Base-by-base conservation (phyloP, 2,113 vertebrate species). In the Grammomys dolichurus region DNA sequence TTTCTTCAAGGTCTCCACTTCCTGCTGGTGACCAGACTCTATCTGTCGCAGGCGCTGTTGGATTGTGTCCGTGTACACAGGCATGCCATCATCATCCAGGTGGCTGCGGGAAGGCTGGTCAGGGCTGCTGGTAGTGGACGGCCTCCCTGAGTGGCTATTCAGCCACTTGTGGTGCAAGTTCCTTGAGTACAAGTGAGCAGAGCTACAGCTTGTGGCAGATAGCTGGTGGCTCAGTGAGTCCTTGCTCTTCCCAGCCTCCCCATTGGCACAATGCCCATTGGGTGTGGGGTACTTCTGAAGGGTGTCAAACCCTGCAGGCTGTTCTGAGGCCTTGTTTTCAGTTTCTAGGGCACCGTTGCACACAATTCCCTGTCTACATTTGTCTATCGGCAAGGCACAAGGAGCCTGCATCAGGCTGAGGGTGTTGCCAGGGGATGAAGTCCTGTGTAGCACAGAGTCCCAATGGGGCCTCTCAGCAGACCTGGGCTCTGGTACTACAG, bases 11-110 rank as follows among this genome's bases (percentile, higher is more conserved):
- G 99, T 99, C 98, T 99, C 99, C 96, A 99, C 99, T 96, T 99
- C 99, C 92, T 99, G 99, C 98, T 99, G 99, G 93, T 99, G 99
- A 1, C 99, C 99, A 0, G 98, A 99, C 96, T 99, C 99, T 0
- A 99, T 99, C 98, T 99, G 99, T 51, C 99, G 99, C 97, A 99
- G 98, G 93, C 99, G 99, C 98, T 99, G 99, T 96, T 99, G 99
- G 97, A 99, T 98, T 1, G 98, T 98, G 0, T 99, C 99, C 0
- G 98, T 99, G 98, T 99, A 99, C 51, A 99, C 97, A 0, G 99
- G 99, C 98, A 99, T 99, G 72, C 99, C 99, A 0, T 99, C 99
- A 0, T 99, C 99, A 0, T 99, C 99, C 96, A 99, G 98, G 96
- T 99, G 99, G 97, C 99, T 99, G 46, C 99, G 99, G 43, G 98